Percentiles rank a stretch among this genome's conserved stretches.
Evolutionary conservation across 1,140 invertebrate species (phyloP).

Genomic region (Pinna nobilis): DNA sequence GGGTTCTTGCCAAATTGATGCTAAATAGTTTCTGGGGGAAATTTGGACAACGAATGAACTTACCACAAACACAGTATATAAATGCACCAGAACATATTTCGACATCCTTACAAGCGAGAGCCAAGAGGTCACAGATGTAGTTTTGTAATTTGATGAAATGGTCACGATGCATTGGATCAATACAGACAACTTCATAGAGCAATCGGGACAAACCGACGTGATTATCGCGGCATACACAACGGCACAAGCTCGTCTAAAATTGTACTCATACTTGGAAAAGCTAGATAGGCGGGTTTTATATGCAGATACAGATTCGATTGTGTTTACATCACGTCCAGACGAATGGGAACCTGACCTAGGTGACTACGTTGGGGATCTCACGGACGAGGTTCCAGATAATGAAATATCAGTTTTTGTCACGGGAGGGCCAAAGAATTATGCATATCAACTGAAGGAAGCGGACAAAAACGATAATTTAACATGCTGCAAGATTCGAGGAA

Average conservation of each 20-base stretch:
- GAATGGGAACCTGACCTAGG: slow-evolving; percentile 22
- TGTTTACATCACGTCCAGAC: slow-evolving; percentile 49
- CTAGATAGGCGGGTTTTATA: slow-evolving; percentile 67
- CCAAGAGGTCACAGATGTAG: slow-evolving; percentile 6
- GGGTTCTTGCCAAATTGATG: slow-evolving; percentile 49
- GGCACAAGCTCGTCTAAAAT: slow-evolving; percentile 69
- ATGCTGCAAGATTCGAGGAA: slow-evolving; percentile 26
- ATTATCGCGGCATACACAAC: slow-evolving; percentile 71
- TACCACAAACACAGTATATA: slow-evolving; percentile 60
- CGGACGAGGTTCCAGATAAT: slow-evolving; percentile 22
- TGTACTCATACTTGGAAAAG: slow-evolving; percentile 69
- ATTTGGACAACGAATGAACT: slow-evolving; percentile 46
- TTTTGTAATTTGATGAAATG: slow-evolving; percentile 28
- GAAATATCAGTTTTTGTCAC: slow-evolving; percentile 29
- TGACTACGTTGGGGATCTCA: slow-evolving; percentile 29
- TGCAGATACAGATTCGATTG: slow-evolving; percentile 72
- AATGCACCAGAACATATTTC: slow-evolving; percentile 16
- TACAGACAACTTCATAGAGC: slow-evolving; percentile 15
- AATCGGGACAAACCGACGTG: slow-evolving; percentile 59
- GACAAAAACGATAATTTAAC: background rate
- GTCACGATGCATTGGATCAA: slow-evolving; percentile 19
- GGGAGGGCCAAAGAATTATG: slow-evolving; percentile 44
- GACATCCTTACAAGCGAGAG: background rate
- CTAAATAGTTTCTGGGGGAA: slow-evolving; percentile 60
- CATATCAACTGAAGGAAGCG: background rate